Percentiles rank a stretch among this genome's conserved stretches.
These are phyloP conservation scores for Haliclystus octoradiatus DNA, from an alignment of 30 jellyfish, hydroid and myxozoan genomes.

Conservation along the genomic window DNA sequence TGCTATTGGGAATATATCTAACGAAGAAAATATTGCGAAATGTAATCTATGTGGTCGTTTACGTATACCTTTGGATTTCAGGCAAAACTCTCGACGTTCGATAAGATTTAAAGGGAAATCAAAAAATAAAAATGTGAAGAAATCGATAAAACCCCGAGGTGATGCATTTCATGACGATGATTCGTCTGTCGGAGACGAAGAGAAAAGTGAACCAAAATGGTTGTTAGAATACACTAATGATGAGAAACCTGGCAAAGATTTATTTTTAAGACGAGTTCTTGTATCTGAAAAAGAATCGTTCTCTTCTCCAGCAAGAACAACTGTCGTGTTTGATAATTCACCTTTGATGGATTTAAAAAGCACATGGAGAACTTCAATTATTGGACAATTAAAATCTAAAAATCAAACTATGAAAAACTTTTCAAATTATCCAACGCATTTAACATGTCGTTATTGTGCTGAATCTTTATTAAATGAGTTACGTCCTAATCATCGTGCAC, in stretches of 20 bases:
- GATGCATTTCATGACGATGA: neutral
- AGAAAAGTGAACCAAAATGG: neutral
- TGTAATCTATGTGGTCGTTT: neutral
- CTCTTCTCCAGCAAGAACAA: neutral
- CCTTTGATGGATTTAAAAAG: slow-evolving; percentile 15
- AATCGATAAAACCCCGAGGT: neutral
- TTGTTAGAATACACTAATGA: neutral
- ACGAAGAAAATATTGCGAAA: neutral
- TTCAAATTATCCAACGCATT: slow-evolving; percentile 24
- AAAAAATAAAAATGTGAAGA: neutral
- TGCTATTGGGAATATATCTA: neutral
- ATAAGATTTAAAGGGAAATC: neutral
- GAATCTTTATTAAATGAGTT: slow-evolving; percentile 18
- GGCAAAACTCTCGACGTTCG: neutral
- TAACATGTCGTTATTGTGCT: slow-evolving; percentile 41
- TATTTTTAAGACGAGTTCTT: neutral
- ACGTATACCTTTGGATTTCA: neutral
- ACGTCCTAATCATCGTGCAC: neutral
- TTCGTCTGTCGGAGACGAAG: neutral
- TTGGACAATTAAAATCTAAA: slow-evolving; percentile 8
- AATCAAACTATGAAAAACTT: slow-evolving; percentile 21
- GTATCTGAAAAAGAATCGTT: neutral
- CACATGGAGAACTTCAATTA: slow-evolving; percentile 32
- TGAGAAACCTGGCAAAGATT: neutral
- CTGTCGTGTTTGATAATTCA: slow-evolving; percentile 49